Evolutionary conservation across 2,888 invertebrate species (phyloP).

Genomic region (Orchesellides sinensis): DNA sequence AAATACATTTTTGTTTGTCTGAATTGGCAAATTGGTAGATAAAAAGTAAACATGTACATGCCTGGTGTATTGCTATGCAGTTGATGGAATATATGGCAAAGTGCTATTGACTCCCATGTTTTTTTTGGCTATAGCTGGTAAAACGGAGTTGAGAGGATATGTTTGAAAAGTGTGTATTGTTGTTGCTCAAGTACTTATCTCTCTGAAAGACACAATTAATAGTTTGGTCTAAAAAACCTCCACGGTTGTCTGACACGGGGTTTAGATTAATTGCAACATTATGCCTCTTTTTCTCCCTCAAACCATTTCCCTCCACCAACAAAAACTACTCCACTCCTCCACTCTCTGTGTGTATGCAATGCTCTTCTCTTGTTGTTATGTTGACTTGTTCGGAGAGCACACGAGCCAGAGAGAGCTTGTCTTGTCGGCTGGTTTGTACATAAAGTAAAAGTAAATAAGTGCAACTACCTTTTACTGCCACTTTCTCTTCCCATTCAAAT

Average conservation of each 20-base stretch:
- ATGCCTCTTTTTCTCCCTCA: conserved; percentile 42
- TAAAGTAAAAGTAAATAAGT: no score
- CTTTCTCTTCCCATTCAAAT: conserved; percentile 14
- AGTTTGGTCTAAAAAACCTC: conserved; percentile 64
- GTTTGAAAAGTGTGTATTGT: conserved; percentile 48
- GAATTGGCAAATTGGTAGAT: no score
- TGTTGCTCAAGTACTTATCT: conserved; percentile 61
- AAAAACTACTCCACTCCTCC: no score
- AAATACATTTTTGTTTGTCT: no score
- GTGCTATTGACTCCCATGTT: no score
- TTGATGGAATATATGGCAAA: no score
- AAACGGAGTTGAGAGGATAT: conserved; percentile 21
- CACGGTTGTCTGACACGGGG: conserved; percentile 71
- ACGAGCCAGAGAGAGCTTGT: not conserved
- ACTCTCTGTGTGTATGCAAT: no score
- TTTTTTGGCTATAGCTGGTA: no score
- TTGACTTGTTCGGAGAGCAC: not conserved
- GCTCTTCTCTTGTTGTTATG: not conserved
- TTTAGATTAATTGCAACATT: conserved; percentile 73
- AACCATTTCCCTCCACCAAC: not conserved
- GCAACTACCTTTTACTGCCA: conserved; percentile 30
- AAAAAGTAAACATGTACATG: no score
- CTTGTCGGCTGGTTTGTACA: conserved; percentile 3
- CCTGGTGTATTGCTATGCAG: no score
- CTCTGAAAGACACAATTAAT: conserved; percentile 70